phyloP scores from a whole-genome alignment of 2,113 vertebrate species.

The Hypocryptadius cinnamomeus region DNA sequence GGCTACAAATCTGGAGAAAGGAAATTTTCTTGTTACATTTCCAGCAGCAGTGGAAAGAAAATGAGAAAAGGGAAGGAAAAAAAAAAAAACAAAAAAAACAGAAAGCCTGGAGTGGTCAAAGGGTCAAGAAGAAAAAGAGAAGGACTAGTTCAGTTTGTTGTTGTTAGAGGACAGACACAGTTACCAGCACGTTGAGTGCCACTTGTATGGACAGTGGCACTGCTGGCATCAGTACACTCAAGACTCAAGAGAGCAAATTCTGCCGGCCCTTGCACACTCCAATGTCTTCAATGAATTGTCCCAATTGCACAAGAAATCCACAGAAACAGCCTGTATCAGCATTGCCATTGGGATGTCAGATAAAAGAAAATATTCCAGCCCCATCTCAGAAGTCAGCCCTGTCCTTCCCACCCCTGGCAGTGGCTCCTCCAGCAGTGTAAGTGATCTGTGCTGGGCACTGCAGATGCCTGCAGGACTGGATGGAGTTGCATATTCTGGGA shows the following conservation, averaged over 20 bases:
- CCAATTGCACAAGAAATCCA: neutral
- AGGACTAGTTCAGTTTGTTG: neutral
- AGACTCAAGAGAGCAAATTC: neutral
- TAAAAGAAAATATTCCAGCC: neutral
- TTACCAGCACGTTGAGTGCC: neutral
- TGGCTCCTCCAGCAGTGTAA: rapidly evolving
- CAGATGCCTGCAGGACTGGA: neutral
- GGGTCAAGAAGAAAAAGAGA: neutral
- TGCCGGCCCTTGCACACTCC: neutral
- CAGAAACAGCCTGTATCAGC: neutral
- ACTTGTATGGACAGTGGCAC: neutral
- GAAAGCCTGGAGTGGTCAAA: neutral
- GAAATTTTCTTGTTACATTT: slow-evolving; percentile 13
- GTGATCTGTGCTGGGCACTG: neutral
- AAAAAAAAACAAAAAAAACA: rapidly evolving
- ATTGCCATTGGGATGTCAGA: neutral
- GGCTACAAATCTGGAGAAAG: neutral
- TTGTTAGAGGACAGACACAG: neutral
- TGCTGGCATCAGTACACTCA: neutral
- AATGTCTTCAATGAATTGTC: neutral
- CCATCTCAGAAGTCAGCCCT: neutral
- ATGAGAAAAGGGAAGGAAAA: neutral
- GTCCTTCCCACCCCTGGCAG: neutral
- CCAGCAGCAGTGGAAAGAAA: neutral
- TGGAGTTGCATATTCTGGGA: neutral